Evolutionary conservation across 2,888 invertebrate genomes (phyloP), one percentile per base, ranked within the genome.

Genomic region (Calliopum simillimum): DNA sequence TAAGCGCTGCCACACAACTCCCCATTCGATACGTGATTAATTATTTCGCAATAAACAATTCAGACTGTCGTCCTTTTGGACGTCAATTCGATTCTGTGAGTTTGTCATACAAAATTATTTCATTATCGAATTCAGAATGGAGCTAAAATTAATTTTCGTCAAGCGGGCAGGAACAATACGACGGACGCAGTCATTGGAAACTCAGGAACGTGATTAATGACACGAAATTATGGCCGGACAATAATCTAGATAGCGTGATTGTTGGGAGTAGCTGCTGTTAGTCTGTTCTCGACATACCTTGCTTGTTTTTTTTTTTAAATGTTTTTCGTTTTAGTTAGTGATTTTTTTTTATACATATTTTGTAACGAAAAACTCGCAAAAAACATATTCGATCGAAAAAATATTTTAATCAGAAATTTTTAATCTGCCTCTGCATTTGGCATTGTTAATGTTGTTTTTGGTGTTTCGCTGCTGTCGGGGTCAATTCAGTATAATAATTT

Each of bases 201-300:
- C 13, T 21, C 66, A 59, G 53, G 41, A 62, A 63, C 67, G 70
- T 72, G 72, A 72, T 72, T 72, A 72, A 72, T 72, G 72, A 72
- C 61, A 69, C 59, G 55, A 68, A 69, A 70, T 72, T 70, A 72
- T 69, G 47, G 72, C 59, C 53, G 67, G 72, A 72, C 72, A 72
- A 69, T 72, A 67, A 44, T 44, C 66, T 43, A 64, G 66, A 66
- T 66, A 56, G 23, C 55, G 21, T 51, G 41, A 53, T 53, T 64
- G 51, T 21, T 44, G 14, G 23, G 46, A 41, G 51, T 51, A 33
- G 49, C 16, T 51, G 63, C 13, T 64, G 21, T 63, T 58, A 44
- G 58, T 14, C n/a, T 19, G 51, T 47, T 56, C 19, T 46, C 4
- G 53, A n/a, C 16, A 19, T 23, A n/a, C n/a, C 49, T 21, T 16